phyloP scores from a whole-genome alignment of 2,888 invertebrate genomes.

The Leucoma salicis region DNA sequence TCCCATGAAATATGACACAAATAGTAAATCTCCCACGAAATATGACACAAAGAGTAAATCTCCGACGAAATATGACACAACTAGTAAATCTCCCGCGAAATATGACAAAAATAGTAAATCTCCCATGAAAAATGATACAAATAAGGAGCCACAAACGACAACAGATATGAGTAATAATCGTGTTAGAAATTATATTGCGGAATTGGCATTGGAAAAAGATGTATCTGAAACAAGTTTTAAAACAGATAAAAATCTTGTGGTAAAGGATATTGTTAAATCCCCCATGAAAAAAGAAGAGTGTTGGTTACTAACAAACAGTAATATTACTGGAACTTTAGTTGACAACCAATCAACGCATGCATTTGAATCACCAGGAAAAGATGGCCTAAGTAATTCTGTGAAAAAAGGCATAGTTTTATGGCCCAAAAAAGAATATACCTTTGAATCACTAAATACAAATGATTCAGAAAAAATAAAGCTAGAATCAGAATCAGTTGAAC shows the following conservation, averaged over 20 bases:
- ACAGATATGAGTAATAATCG: background rate
- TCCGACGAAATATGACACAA: too few species aligned
- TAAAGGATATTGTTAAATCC: background rate
- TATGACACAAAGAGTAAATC: too few species aligned
- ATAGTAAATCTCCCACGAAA: too few species aligned
- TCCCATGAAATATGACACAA: too few species aligned
- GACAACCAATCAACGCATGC: background rate
- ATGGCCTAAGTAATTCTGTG: background rate
- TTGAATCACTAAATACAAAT: background rate
- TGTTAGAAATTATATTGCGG: background rate
- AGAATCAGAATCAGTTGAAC: slow-evolving; percentile 2
- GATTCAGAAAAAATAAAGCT: background rate
- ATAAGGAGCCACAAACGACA: background rate
- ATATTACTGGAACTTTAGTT: background rate
- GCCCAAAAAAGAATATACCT: background rate
- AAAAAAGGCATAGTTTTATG: background rate
- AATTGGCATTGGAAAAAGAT: background rate
- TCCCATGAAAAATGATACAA: background rate
- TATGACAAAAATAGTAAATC: too few species aligned
- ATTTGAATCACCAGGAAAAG: background rate
- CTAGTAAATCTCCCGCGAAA: too few species aligned
- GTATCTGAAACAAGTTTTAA: background rate
- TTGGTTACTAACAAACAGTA: background rate
- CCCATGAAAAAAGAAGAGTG: background rate
- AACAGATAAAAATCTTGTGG: background rate